These are phyloP conservation scores for Oriolus oriolus DNA, from an alignment of 2,113 vertebrate species.

Conservation along the genomic window DNA sequence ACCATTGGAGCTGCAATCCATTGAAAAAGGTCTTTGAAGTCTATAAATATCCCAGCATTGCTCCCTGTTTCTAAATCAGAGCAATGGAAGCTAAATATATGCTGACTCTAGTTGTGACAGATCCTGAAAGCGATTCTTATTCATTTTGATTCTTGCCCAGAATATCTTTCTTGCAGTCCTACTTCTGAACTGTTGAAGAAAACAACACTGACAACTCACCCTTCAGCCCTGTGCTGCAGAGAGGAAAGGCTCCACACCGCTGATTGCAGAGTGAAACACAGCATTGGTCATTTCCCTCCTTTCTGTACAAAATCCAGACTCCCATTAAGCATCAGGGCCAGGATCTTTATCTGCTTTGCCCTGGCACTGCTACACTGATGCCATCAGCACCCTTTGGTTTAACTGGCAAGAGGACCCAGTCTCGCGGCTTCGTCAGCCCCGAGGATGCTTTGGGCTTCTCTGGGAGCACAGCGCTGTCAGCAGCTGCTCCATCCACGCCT, in stretches of 20 bases:
- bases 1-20: background rate
- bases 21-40: background rate
- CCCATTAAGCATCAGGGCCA: background rate
- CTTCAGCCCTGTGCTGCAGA: background rate
- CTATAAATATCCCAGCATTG: background rate
- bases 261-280: background rate
- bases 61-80: slow-evolving; percentile 15
- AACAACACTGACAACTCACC: background rate
- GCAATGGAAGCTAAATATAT: slow-evolving; percentile 11
- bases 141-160: slow-evolving; percentile 32
- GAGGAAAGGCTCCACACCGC: background rate
- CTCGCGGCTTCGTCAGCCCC: background rate
- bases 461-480: background rate
- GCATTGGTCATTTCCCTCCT: background rate
- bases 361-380: background rate
- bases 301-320: background rate
- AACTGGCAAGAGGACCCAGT: background rate
- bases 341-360: background rate
- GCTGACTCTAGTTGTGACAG: background rate
- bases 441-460: background rate
- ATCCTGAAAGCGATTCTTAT: slow-evolving; percentile 6
- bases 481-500: background rate
- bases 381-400: background rate
- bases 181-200: background rate
- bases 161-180: slow-evolving; percentile 27